Evolutionary conservation across 2,888 invertebrate species (phyloP).

Genomic region (Priocnemis perturbator): DNA sequence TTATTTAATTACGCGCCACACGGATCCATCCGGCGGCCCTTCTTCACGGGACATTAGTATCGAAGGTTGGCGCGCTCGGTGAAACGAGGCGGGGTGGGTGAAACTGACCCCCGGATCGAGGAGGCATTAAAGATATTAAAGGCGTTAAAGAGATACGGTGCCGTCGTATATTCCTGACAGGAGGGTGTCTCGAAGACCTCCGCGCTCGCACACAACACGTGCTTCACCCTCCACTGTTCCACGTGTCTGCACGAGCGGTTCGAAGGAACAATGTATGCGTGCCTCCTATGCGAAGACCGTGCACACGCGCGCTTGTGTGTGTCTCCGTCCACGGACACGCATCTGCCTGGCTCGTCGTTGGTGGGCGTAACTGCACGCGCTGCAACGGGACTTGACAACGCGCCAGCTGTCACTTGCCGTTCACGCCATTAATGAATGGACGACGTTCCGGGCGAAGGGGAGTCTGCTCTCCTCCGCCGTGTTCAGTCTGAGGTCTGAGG

Average conservation of each 20-base stretch:
- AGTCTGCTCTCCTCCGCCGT: slow-evolving; percentile 9
- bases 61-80: background rate
- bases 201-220: slow-evolving; percentile 19
- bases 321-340: slow-evolving; percentile 4
- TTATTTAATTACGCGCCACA: no score
- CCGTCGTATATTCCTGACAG: no score
- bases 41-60: background rate
- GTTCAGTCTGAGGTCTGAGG: no score
- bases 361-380: slow-evolving; percentile 18
- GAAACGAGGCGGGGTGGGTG: background rate
- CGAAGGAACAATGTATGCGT: slow-evolving; percentile 8
- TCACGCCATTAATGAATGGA: slow-evolving; percentile 56
- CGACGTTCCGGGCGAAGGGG: slow-evolving; percentile 27
- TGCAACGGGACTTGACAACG: slow-evolving; percentile 55
- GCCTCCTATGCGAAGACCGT: slow-evolving; percentile 2
- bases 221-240: slow-evolving; percentile 15
- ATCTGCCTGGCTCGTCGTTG: background rate
- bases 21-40: slow-evolving; percentile 10
- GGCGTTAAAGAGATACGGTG: slow-evolving; percentile 50
- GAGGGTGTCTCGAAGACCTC: slow-evolving; percentile 21
- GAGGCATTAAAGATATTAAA: slow-evolving; percentile 49
- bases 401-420: slow-evolving; percentile 61
- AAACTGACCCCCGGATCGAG: slow-evolving; percentile 5
- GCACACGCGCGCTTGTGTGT: slow-evolving; percentile 1
- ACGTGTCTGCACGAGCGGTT: slow-evolving; percentile 14